Conservation (phyloP, 2,113 vertebrate genomes). For the Gymnarchus niloticus region DNA sequence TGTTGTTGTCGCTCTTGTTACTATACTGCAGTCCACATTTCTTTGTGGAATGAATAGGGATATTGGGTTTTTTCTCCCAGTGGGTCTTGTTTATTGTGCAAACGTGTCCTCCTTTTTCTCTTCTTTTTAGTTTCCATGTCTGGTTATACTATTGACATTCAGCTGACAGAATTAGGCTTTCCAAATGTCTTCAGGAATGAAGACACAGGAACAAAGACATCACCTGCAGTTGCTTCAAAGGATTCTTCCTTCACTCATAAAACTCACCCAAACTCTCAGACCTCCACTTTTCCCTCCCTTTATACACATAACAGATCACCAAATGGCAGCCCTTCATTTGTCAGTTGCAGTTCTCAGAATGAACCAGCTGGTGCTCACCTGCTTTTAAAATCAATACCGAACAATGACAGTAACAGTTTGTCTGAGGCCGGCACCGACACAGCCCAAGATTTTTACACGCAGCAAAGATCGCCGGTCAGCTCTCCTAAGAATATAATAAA, state of each 20-base stretch:
- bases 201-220: slow-evolving; percentile 27
- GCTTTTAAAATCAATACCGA: not conserved
- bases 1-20: no score
- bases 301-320: not conserved
- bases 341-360: not conserved
- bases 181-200: slow-evolving; percentile 38
- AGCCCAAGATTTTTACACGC: not conserved
- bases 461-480: not conserved
- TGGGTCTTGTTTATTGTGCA: not conserved
- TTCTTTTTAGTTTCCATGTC: slow-evolving; percentile 50
- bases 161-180: slow-evolving; percentile 63
- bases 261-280: slow-evolving; percentile 3
- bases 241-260: not conserved
- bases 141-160: slow-evolving; percentile 64
- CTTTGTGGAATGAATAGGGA: no score
- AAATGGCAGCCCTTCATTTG: not conserved
- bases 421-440: not conserved
- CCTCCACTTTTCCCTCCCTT: not conserved
- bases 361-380: not conserved
- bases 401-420: not conserved
- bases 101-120: not conserved
- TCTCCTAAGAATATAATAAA: not conserved
- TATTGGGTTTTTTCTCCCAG: no score
- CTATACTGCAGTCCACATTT: no score
- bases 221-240: slow-evolving; percentile 20